Evolutionary conservation across 2,113 vertebrate species (phyloP).

Genomic region (Caranx melampygus): DNA sequence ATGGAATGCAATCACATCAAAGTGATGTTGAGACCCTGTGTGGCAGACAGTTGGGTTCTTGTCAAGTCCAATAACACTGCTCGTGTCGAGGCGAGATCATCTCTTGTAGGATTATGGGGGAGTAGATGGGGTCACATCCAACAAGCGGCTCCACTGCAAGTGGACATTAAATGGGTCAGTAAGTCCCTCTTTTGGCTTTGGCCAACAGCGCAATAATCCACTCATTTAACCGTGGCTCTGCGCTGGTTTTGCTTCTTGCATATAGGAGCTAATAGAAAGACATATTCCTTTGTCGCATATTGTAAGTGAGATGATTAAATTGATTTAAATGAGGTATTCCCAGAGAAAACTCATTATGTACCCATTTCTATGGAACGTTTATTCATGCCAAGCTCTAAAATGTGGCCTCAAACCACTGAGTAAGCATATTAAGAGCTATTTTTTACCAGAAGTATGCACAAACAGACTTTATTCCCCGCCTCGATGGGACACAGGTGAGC

Average conservation of each 20-base stretch:
- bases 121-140: constrained; percentile 70
- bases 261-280: constrained; percentile 54
- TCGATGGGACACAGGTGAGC: constrained; percentile 72
- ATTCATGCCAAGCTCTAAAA: constrained; percentile 55
- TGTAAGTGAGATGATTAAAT: constrained; percentile 68
- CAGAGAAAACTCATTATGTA: constrained; percentile 55
- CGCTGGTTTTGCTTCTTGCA: constrained; percentile 44
- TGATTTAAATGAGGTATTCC: constrained; percentile 72
- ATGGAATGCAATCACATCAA: constrained; percentile 53
- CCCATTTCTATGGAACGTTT: constrained; percentile 49
- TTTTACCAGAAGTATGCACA: constrained; percentile 59
- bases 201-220: constrained; percentile 67
- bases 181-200: constrained; percentile 70
- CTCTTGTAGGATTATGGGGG: constrained; percentile 78
- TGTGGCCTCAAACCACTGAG: constrained; percentile 61
- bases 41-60: constrained; percentile 69
- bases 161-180: constrained; percentile 80
- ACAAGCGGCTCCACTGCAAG: constrained; percentile 69
- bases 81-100: constrained; percentile 71
- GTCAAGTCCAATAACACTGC: constrained; percentile 70
- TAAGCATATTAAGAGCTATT: constrained; percentile 65
- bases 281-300: constrained; percentile 57
- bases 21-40: constrained; percentile 43
- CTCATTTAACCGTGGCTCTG: constrained; percentile 48
- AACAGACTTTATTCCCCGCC: constrained; percentile 45